Base-by-base conservation (phyloP, 2,113 vertebrate genomes). In the Apodemus speciosus region DNA sequence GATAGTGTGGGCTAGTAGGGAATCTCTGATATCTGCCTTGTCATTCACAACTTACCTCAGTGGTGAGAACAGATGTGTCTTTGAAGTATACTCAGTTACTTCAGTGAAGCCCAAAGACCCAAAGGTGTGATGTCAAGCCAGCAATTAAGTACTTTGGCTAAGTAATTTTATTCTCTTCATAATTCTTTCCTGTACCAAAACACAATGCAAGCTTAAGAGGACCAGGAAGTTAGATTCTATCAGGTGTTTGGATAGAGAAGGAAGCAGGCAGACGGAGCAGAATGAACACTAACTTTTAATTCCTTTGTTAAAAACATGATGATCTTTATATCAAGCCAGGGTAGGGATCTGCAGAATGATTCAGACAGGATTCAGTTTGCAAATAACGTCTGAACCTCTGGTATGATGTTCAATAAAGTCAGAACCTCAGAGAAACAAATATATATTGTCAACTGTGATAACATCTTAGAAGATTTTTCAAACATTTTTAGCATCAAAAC, bases 351-450 rank as follows among this genome's bases (percentile, higher is more conserved):
- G 25, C 46, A 85, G 32, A 75, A 51, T 18, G 89, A 68, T 68
- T 51, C 8, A 80, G 46, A 38, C 7, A 94, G 38, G 60, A 89
- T 73, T 85, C 46, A 89, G 40, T 66, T 68, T 75, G 60, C 40
- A 43, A 86, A n/a, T n/a, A 75, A 85, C 38, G 27, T 75, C 60
- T 75, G 30, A 89, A 92, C 35, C 72, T 89, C 40, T 89, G 76
- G 15, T 10, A 43, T 58, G 20, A 73, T 89, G 18, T 60, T 86
- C 30, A 81, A 23, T 15, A 60, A 21, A 60, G 35, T 7, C 2
- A 58, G 76, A 72, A 77, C 43, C 77, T 88, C 6, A 79, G 43
- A 49, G 71, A 84, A 64, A 4, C n/a, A 64, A 51, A 85, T 58
- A 53, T 15, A 73, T 64, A 40, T 9, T 53, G 1, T 43, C 38